Evolutionary conservation across 2,797 vertebrate species (phyloP).

Genomic region (Austrolebias charrua): DNA sequence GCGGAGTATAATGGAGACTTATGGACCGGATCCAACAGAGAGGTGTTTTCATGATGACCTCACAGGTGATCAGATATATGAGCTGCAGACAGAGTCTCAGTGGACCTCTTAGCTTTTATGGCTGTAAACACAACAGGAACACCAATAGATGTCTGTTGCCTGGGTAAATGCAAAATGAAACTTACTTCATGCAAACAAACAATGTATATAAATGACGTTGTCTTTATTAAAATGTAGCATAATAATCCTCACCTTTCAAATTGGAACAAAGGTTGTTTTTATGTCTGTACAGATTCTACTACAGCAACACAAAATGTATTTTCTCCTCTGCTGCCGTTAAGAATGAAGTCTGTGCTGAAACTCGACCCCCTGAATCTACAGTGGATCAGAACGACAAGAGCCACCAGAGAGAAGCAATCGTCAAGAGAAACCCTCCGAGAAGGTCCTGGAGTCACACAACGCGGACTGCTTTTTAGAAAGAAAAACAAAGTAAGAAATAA

Average conservation of each 20-base stretch:
- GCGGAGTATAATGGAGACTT: too few species aligned
- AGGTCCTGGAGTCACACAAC: constrained; percentile 51
- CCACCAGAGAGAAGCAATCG: constrained; percentile 45
- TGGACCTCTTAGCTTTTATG: too few species aligned
- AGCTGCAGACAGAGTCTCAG: neutral
- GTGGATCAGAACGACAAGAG: constrained; percentile 57
- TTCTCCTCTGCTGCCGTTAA: constrained; percentile 14
- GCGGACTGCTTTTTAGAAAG: constrained; percentile 59
- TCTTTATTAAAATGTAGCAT: constrained; percentile 62
- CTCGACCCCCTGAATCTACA: constrained; percentile 24
- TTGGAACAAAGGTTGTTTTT: constrained; percentile 13
- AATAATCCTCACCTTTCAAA: constrained; percentile 34
- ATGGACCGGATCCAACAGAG: neutral
- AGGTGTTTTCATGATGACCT: neutral
- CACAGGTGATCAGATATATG: constrained; percentile 39
- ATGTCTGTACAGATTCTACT: constrained; percentile 32
- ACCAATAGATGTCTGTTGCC: constrained; percentile 50
- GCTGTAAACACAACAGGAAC: constrained; percentile 62
- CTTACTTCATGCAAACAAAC: neutral
- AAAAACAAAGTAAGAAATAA: constrained; percentile 5
- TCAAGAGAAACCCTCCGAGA: constrained; percentile 58
- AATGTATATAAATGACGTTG: constrained; percentile 24
- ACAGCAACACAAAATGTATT: constrained; percentile 23
- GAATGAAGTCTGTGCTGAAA: constrained; percentile 37
- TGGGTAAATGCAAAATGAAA: constrained; percentile 20